phyloP scores from a whole-genome alignment of 2,113 vertebrate species.

The Centrocercus urophasianus region DNA sequence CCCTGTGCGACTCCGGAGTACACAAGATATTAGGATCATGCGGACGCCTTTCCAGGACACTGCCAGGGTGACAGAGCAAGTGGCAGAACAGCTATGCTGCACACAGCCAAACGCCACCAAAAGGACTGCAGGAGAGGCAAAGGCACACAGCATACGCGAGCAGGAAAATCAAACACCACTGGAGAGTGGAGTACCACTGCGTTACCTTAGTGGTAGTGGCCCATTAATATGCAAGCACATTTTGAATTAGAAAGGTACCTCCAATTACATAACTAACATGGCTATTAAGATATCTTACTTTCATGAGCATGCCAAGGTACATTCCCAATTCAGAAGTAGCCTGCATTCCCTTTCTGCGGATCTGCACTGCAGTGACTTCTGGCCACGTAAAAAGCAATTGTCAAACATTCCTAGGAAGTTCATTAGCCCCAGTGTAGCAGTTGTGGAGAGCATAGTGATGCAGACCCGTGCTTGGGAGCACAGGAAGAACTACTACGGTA shows the following conservation, averaged over 20 bases:
- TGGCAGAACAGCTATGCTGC: background rate
- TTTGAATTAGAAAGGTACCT: background rate
- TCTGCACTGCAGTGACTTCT: background rate
- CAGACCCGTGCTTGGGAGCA: background rate
- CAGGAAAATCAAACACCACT: background rate
- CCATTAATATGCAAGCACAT: background rate
- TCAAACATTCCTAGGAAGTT: background rate
- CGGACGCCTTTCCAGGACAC: background rate
- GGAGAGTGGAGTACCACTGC: background rate
- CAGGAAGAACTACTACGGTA: rapidly evolving
- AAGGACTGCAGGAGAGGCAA: background rate
- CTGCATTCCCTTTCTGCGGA: rapidly evolving
- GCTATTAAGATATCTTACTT: background rate
- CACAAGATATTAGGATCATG: background rate
- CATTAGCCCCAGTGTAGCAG: background rate
- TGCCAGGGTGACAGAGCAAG: background rate
- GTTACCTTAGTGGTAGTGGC: rapidly evolving
- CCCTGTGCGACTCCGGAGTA: background rate
- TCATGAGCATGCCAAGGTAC: background rate
- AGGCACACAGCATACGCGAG: rapidly evolving
- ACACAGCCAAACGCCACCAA: background rate
- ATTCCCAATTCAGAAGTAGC: background rate
- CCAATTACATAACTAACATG: background rate
- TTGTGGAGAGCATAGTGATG: background rate
- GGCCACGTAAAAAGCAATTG: background rate